Conservation (phyloP, 1,140 invertebrate genomes). For the Penaeus vannamei region DNA sequence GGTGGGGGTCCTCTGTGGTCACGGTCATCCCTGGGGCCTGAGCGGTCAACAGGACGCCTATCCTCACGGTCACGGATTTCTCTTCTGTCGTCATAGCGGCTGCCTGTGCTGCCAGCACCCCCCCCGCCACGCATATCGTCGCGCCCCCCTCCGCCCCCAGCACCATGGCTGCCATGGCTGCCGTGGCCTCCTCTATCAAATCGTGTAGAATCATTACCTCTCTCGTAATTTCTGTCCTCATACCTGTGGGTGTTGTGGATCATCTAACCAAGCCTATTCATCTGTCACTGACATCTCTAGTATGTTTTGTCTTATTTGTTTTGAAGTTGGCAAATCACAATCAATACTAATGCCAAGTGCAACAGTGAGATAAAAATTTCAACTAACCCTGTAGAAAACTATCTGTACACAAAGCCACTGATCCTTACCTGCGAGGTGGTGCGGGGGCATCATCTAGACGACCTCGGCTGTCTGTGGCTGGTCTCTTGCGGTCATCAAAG, state of each 20-base stretch:
- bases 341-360: no score
- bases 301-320: no score
- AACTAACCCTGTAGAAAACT: background rate
- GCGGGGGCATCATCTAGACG: constrained; percentile 40
- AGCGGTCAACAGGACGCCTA: constrained; percentile 39
- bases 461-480: constrained; percentile 37
- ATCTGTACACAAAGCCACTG: background rate
- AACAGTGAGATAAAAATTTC: no score
- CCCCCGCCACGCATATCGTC: background rate
- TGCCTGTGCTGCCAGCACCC: constrained; percentile 24
- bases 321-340: no score
- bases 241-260: background rate
- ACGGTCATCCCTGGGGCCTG: constrained; percentile 41
- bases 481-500: constrained; percentile 53
- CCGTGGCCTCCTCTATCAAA: constrained; percentile 44
- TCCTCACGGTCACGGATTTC: constrained; percentile 46
- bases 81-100: constrained; percentile 41
- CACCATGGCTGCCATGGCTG: constrained; percentile 17
- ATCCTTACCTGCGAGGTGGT: constrained; percentile 36
- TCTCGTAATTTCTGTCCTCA: constrained; percentile 46
- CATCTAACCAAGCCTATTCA: no score
- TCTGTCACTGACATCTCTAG: no score
- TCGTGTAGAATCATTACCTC: constrained; percentile 38
- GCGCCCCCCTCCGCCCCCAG: constrained; percentile 22
- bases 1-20: constrained; percentile 39